Percentiles rank a stretch among this genome's conserved stretches.
Evolutionary conservation across 1,140 invertebrate species (phyloP).

Genomic region (Drosophila rufa): DNA sequence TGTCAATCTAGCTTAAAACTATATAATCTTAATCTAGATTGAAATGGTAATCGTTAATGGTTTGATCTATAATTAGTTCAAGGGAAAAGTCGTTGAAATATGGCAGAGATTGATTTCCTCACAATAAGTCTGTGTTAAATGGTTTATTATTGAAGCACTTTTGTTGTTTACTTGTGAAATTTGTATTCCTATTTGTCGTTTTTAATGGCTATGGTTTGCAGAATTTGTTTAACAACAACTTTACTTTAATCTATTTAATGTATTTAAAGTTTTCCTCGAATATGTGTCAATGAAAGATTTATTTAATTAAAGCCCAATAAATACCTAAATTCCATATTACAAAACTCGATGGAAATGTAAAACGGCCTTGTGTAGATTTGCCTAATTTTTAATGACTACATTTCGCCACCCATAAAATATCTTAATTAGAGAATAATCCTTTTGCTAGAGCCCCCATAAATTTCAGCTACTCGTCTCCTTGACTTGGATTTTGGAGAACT

Average conservation of each 20-base stretch:
- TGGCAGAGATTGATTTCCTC: background rate
- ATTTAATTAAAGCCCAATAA: background rate
- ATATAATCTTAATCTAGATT: background rate
- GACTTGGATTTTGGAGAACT: slow-evolving; percentile 11
- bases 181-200: background rate
- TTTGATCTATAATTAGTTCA: slow-evolving; percentile 12
- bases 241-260: background rate
- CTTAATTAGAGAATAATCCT: background rate
- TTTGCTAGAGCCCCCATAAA: background rate
- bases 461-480: slow-evolving; percentile 9
- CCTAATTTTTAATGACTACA: no score
- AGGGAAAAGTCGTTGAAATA: background rate
- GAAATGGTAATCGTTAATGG: background rate
- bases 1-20: background rate
- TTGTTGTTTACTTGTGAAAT: slow-evolving; percentile 1
- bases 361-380: background rate
- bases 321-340: no score
- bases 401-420: background rate
- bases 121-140: slow-evolving; percentile 2
- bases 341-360: no score
- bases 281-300: background rate
- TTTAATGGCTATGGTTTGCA: background rate
- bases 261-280: background rate
- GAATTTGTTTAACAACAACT: background rate
- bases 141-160: slow-evolving; percentile 9